A percentile compares a stretch with the other conserved stretches of the same genome.
Evolutionary conservation across 2,888 invertebrate genomes (phyloP).

Genomic region (Autographa gamma): DNA sequence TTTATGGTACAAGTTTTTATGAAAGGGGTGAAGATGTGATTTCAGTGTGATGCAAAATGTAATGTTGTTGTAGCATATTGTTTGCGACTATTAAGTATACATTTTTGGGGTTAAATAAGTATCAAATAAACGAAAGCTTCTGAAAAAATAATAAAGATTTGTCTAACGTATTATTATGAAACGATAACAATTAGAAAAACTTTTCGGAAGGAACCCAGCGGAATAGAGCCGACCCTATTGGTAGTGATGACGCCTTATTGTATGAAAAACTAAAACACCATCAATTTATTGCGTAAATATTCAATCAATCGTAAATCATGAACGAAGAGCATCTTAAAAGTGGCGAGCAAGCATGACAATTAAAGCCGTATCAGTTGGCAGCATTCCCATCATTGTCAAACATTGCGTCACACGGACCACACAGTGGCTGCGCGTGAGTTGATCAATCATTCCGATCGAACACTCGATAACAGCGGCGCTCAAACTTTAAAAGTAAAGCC

Average conservation of each 20-base stretch:
- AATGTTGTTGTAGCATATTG: not conserved
- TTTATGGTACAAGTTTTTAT: slow-evolving; percentile 26
- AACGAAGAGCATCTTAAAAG: slow-evolving; percentile 28
- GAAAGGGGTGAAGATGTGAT: not conserved
- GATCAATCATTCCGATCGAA: slow-evolving; percentile 69
- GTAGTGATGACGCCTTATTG: too few species aligned
- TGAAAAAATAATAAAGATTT: too few species aligned
- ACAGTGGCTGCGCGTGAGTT: slow-evolving; percentile 64
- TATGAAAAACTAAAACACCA: not conserved
- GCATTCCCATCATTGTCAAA: slow-evolving; percentile 51
- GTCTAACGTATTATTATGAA: too few species aligned
- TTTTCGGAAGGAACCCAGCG: too few species aligned
- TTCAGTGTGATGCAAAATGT: not conserved
- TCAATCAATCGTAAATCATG: slow-evolving; percentile 27
- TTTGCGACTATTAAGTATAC: too few species aligned
- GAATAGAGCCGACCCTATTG: too few species aligned
- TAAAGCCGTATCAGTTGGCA: slow-evolving; percentile 42
- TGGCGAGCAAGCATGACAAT: slow-evolving; percentile 44
- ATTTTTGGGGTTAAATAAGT: too few species aligned
- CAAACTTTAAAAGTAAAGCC: slow-evolving; percentile 52
- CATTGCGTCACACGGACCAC: slow-evolving; percentile 63
- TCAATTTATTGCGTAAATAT: not conserved
- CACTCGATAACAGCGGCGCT: slow-evolving; percentile 52
- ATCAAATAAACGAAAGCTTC: not conserved
- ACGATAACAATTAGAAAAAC: too few species aligned